These are phyloP conservation scores for Teleogryllus occipitalis DNA, from an alignment of 1,140 invertebrate genomes.

Conservation along the genomic window DNA sequence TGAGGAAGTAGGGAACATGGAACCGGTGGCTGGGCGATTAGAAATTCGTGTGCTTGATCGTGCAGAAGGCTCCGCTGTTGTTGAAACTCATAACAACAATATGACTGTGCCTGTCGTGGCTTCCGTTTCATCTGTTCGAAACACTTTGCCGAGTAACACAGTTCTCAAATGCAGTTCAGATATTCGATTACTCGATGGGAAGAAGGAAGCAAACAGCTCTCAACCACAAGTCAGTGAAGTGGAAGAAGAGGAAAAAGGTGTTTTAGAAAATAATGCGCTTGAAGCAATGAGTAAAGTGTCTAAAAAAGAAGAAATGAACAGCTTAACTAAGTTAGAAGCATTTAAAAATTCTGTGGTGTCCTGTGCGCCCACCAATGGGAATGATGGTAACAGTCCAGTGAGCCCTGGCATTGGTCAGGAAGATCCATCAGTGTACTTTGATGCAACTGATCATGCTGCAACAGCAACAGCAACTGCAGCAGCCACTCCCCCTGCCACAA, in stretches of 20 bases:
- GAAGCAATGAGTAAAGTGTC: neutral
- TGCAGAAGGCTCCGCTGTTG: conserved; percentile 39
- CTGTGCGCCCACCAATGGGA: conserved; percentile 2
- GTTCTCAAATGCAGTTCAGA: neutral
- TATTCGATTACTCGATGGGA: neutral
- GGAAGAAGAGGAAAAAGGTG: neutral
- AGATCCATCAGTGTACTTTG: conserved; percentile 52
- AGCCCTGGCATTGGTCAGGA: conserved; percentile 41
- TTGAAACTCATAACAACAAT: conserved; percentile 32
- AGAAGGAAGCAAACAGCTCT: neutral
- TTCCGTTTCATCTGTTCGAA: neutral
- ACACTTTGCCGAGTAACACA: neutral
- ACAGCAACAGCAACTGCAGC: neutral
- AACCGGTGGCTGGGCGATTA: conserved; percentile 61
- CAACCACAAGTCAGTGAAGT: neutral
- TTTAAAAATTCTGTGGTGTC: conserved; percentile 11
- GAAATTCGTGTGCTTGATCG: conserved; percentile 67
- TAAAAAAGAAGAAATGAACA: conserved; percentile 6
- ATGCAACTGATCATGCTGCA: conserved; percentile 42
- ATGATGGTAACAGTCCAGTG: conserved; percentile 34
- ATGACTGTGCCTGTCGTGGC: conserved; percentile 4
- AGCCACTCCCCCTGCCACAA: neutral
- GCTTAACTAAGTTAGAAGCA: conserved; percentile 11
- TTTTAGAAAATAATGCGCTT: neutral
- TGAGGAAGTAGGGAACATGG: conserved; percentile 28